Conservation (phyloP, 2,797 vertebrate species). For the Xenentodon cancila region DNA sequence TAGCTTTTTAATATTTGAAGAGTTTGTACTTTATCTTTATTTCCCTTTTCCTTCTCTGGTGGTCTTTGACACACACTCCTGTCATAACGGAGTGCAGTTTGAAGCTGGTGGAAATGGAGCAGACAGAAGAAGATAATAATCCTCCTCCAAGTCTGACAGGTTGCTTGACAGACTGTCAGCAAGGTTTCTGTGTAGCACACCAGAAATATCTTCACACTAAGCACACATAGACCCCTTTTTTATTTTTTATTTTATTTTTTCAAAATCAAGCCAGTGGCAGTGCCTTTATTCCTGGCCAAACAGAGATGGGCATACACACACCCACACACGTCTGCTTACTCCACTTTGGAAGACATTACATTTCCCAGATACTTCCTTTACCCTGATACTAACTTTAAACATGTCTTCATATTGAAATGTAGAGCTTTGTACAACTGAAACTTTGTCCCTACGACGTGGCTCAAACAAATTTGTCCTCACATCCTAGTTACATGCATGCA, state of each 20-base stretch:
- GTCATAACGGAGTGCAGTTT: conserved; percentile 51
- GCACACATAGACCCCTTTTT: conserved; percentile 25
- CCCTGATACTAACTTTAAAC: neutral
- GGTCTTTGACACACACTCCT: conserved; percentile 26
- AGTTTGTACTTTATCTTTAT: conserved; percentile 29
- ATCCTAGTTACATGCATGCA: neutral
- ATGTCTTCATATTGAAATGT: conserved; percentile 4
- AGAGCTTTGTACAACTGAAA: neutral
- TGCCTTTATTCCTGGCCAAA: conserved; percentile 39
- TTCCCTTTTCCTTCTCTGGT: conserved; percentile 1
- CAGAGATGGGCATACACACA: conserved; percentile 11
- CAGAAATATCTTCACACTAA: conserved; percentile 51
- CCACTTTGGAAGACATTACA: conserved; percentile 3
- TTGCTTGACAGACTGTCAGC: conserved; percentile 81
- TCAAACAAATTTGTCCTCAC: conserved; percentile 6
- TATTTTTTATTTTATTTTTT: conserved; percentile 7
- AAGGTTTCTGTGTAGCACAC: conserved; percentile 44
- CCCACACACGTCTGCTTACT: conserved; percentile 6
- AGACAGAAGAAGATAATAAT: conserved; percentile 78
- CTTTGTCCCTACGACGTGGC: neutral
- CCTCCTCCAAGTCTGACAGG: conserved; percentile 82
- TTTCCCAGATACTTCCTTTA: neutral
- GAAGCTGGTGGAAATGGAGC: conserved; percentile 60
- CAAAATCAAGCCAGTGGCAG: conserved; percentile 40
- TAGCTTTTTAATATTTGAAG: conserved; percentile 21